These are phyloP conservation scores for Protomyctophum bolini DNA, from an alignment of 2,113 vertebrate genomes.

Conservation along the genomic window DNA sequence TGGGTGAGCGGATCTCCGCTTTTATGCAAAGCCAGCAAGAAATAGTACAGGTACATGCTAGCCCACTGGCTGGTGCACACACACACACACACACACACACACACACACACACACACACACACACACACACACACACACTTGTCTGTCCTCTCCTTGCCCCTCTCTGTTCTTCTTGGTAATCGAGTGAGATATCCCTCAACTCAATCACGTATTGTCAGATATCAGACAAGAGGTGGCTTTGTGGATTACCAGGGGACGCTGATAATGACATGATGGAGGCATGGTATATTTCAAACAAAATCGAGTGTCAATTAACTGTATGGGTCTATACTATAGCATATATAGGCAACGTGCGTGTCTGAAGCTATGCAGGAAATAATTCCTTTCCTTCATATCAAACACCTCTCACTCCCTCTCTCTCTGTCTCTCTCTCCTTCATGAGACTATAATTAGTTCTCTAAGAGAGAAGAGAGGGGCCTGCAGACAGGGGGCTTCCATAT, in stretches of 20 bases:
- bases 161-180: conserved; percentile 59
- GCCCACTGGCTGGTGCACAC: conserved; percentile 7
- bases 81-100: not conserved
- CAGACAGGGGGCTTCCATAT: conserved; percentile 54
- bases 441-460: conserved; percentile 62
- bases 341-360: conserved; percentile 73
- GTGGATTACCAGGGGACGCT: conserved; percentile 81
- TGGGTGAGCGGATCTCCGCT: conserved; percentile 47
- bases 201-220: conserved; percentile 76
- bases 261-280: conserved; percentile 79
- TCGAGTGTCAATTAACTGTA: conserved; percentile 80
- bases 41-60: conserved; percentile 45
- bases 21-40: conserved; percentile 56
- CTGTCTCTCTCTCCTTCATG: conserved; percentile 54
- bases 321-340: conserved; percentile 22
- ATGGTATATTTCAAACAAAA: conserved; percentile 82
- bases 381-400: conserved; percentile 76
- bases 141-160: conserved; percentile 44
- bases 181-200: conserved; percentile 70
- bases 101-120: not conserved
- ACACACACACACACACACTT: conserved; percentile 21
- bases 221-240: conserved; percentile 77
- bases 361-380: conserved; percentile 77
- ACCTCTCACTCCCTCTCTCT: conserved; percentile 35
- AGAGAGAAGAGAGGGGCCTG: conserved; percentile 53